A percentile compares a stretch with the other conserved stretches of the same genome.
Conservation (phyloP, 2,113 vertebrate species). For the Prolemur simus region DNA sequence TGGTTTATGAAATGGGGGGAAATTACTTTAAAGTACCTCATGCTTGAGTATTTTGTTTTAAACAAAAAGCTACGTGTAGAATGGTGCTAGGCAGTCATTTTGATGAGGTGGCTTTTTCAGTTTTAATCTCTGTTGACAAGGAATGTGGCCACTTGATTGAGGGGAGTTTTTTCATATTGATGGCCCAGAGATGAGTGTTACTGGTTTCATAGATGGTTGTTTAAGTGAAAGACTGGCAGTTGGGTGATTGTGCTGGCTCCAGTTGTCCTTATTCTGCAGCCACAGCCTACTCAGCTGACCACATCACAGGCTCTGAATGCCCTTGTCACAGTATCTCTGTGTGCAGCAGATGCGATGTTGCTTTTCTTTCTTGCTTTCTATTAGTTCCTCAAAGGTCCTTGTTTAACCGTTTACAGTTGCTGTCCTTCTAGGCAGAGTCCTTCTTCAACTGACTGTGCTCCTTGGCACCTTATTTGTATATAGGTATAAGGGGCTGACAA, state of each 20-base stretch:
- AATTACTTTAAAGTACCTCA: neutral
- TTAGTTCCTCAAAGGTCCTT: neutral
- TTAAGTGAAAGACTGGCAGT: neutral
- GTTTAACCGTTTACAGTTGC: neutral
- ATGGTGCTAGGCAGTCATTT: neutral
- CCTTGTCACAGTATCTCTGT: neutral
- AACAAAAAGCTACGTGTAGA: neutral
- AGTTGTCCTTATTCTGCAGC: neutral
- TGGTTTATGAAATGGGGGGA: neutral
- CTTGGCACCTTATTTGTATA: neutral
- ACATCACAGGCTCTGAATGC: neutral
- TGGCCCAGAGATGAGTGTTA: neutral
- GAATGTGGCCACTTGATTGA: neutral
- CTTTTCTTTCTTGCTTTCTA: neutral
- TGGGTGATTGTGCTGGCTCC: neutral
- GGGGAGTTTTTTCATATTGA: neutral
- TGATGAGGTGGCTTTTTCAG: neutral
- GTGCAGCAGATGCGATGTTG: neutral
- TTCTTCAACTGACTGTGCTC: neutral
- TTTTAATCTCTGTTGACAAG: neutral
- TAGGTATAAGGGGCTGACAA: neutral
- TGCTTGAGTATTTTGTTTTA: neutral
- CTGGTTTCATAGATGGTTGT: neutral
- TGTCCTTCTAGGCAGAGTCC: neutral
- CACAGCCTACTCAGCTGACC: neutral